phyloP scores from a whole-genome alignment of 2,888 invertebrate genomes.

The Choreutis nemorana region DNA sequence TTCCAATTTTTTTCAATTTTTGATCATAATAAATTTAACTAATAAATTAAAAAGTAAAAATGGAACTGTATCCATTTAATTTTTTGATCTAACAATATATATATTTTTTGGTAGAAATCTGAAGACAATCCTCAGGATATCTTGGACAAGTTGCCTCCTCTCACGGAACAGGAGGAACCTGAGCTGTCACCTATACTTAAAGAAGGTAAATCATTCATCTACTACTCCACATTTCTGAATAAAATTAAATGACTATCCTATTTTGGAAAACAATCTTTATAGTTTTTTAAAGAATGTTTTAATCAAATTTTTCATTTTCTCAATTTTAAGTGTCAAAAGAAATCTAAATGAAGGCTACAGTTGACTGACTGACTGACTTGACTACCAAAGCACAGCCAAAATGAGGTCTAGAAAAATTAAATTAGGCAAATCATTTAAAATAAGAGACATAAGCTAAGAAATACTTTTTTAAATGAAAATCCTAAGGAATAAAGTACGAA shows the following conservation, averaged over 20 bases:
- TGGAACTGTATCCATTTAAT: neutral
- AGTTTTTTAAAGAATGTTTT: too few species aligned
- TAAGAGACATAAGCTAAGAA: too few species aligned
- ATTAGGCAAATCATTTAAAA: too few species aligned
- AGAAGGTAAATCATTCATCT: conserved; percentile 59
- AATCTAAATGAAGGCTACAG: too few species aligned
- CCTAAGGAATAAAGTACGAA: too few species aligned
- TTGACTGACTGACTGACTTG: too few species aligned
- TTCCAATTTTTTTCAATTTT: too few species aligned
- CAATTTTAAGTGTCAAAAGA: neutral
- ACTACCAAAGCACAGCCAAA: too few species aligned
- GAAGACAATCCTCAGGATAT: conserved; percentile 54
- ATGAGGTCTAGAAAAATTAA: too few species aligned
- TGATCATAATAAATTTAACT: too few species aligned
- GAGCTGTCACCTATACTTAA: conserved; percentile 70
- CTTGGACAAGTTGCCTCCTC: conserved; percentile 53
- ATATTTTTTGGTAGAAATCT: conserved; percentile 25
- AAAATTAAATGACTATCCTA: neutral
- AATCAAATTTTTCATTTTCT: neutral
- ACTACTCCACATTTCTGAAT: neutral
- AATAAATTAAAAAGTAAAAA: neutral
- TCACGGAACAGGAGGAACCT: conserved; percentile 43
- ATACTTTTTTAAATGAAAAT: too few species aligned
- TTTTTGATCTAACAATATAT: too few species aligned
- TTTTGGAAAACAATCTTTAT: neutral